These are phyloP conservation scores for Lutjanus erythropterus DNA, from an alignment of 2,113 vertebrate species.

Conservation along the genomic window DNA sequence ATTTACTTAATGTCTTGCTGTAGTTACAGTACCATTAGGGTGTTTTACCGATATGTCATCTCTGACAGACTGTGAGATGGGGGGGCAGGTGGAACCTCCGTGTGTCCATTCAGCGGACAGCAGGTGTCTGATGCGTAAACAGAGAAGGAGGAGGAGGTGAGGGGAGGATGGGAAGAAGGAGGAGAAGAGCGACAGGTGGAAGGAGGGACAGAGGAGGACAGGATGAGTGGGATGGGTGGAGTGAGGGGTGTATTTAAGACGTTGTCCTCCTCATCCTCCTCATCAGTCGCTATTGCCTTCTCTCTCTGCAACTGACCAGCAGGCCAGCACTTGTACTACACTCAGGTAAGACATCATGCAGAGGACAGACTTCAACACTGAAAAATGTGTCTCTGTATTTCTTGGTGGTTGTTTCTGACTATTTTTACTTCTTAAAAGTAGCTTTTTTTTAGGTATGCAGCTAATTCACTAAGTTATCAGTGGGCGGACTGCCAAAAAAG, in stretches of 20 bases:
- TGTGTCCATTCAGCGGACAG: slow-evolving; percentile 20
- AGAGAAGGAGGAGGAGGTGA: slow-evolving; percentile 58
- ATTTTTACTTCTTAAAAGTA: neutral
- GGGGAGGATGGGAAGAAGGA: neutral
- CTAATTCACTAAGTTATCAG: neutral
- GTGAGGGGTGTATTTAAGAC: slow-evolving; percentile 81
- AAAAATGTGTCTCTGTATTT: neutral
- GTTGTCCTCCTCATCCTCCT: slow-evolving; percentile 45
- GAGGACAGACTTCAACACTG: neutral
- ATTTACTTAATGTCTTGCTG: slow-evolving; percentile 39
- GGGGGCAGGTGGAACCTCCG: slow-evolving; percentile 5
- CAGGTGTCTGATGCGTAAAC: slow-evolving; percentile 72
- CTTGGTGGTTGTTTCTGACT: neutral
- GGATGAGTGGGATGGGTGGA: slow-evolving; percentile 67
- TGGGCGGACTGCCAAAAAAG: neutral
- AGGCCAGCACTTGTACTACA: slow-evolving; percentile 46
- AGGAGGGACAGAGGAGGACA: slow-evolving; percentile 47
- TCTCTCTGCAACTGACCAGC: slow-evolving; percentile 57
- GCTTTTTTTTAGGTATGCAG: neutral
- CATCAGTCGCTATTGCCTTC: slow-evolving; percentile 53
- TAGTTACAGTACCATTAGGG: slow-evolving; percentile 18
- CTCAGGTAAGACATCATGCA: slow-evolving; percentile 71
- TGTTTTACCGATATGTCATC: slow-evolving; percentile 27
- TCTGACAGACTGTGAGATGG: neutral
- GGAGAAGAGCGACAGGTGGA: slow-evolving; percentile 61